Evolutionary conservation across 2,797 vertebrate genomes (phyloP), one percentile per base, ranked within the genome.

Genomic region (Macroramphosus scolopax): DNA sequence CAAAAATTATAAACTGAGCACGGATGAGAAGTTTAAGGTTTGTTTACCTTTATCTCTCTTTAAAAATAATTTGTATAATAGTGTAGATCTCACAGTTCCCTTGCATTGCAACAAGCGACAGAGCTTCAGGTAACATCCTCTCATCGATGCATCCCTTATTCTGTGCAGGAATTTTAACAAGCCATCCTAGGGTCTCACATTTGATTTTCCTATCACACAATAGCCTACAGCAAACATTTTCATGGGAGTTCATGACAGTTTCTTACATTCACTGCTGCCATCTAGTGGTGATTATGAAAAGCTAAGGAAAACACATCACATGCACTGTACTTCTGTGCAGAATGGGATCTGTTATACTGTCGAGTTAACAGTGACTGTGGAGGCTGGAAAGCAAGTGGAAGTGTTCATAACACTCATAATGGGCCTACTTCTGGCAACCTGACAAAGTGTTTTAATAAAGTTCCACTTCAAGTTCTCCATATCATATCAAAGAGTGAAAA

Each of bases 261-360:
- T 44, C 39, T 48, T 14, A 24, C 30, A 63, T 49, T 70, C 72
- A 60, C 70, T 85, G 63, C 35, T 65, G 68, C 80, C 83, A 87
- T 57, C 86, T 86, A 80, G 79, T 81, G 87, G 63, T 0, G 4
- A 40, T 26, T 0, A 2, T 14, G 15, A 11, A 42, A 15, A 14
- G 20, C n/a, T 30, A 9, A 16, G 3, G 30, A 7, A 38, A 24
- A 17, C 6, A 9, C 16, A 8, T 14, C 24, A 7, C 24, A 29
- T 17, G 22, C 13, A n/a, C n/a, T n/a, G n/a, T n/a, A n/a, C n/a
- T 17, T 33, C 7, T 9, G 10, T 28, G 41, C 11, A 3, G 35
- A 15, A 17, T 13, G 8, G 18, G 5, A 25, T 16, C 20, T 40
- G 16, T 5, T 4, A 39, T n/a, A 5, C 18, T n/a, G 15, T 26